Evolutionary conservation across 2,797 vertebrate genomes (phyloP).

Genomic region (Peromyscus eremicus): DNA sequence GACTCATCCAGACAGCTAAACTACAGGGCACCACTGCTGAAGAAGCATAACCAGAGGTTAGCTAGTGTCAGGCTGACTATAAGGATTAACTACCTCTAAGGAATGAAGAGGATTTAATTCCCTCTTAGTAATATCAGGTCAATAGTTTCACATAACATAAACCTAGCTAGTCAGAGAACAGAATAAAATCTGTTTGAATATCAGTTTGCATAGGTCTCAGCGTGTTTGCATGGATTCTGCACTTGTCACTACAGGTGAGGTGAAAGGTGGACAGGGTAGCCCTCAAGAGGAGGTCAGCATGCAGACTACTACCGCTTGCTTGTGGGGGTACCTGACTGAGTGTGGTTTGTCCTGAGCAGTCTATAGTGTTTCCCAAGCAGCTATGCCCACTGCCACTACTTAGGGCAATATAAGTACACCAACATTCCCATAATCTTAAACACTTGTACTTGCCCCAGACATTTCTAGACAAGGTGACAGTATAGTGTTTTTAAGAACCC

Average conservation of each 20-base stretch:
- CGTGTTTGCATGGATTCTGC: constrained; percentile 39
- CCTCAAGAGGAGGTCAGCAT: constrained; percentile 49
- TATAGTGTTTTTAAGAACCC: background rate
- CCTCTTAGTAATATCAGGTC: constrained; percentile 40
- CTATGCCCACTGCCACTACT: background rate
- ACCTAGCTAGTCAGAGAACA: constrained; percentile 57
- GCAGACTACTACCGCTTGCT: background rate
- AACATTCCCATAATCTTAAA: constrained; percentile 21
- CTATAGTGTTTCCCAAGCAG: constrained; percentile 62
- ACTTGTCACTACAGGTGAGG: constrained; percentile 42
- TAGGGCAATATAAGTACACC: background rate
- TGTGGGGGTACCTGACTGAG: constrained; percentile 52
- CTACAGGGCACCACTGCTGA: background rate
- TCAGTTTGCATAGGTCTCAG: constrained; percentile 44
- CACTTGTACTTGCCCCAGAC: background rate
- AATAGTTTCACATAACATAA: background rate
- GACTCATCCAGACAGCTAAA: background rate
- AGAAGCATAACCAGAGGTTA: constrained; percentile 2
- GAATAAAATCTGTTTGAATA: constrained; percentile 66
- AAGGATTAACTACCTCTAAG: constrained; percentile 53
- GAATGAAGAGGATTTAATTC: constrained; percentile 46
- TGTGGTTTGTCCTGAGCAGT: constrained; percentile 58
- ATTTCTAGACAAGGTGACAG: constrained; percentile 11
- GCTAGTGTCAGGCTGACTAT: background rate
- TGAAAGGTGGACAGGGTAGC: constrained; percentile 66